These are phyloP conservation scores for Athetis lepigone DNA, from an alignment of 2,888 invertebrate genomes.

Conservation along the genomic window DNA sequence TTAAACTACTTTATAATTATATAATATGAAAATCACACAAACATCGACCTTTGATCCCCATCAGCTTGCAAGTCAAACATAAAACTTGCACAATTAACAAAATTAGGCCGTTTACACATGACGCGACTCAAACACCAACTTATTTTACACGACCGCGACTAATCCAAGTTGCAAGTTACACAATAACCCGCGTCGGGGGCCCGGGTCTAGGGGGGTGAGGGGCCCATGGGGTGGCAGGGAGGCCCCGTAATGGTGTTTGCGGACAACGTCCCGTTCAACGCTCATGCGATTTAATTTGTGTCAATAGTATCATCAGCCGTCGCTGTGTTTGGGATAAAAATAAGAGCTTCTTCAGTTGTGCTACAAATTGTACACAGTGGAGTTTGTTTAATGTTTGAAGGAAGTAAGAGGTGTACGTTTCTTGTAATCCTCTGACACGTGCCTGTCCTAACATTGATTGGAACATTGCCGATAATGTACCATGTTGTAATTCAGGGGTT, in stretches of 20 bases:
- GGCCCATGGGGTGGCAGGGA: slow-evolving; percentile 3
- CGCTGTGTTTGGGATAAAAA: slow-evolving; percentile 55
- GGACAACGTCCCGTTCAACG: slow-evolving; percentile 62
- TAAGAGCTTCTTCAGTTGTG: slow-evolving; percentile 32
- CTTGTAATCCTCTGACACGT: background rate
- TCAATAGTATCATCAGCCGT: slow-evolving; percentile 60
- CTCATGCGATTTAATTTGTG: slow-evolving; percentile 70
- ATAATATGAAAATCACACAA: background rate
- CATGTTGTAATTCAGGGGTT: background rate
- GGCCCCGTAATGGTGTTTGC: slow-evolving; percentile 71
- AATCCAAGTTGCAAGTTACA: slow-evolving; percentile 55
- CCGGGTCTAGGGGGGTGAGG: background rate
- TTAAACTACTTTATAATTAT: background rate
- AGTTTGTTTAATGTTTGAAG: slow-evolving; percentile 7
- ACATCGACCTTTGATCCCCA: slow-evolving; percentile 12
- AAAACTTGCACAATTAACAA: slow-evolving; percentile 50
- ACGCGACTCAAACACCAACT: slow-evolving; percentile 45
- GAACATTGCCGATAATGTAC: background rate
- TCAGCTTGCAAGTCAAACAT: slow-evolving; percentile 39
- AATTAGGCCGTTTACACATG: slow-evolving; percentile 36
- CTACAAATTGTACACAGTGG: background rate
- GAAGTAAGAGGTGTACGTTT: slow-evolving; percentile 1
- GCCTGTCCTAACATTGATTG: background rate
- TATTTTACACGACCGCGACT: slow-evolving; percentile 37
- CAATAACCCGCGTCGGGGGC: slow-evolving; percentile 27